Conservation (phyloP, 2,888 invertebrate genomes). For the Phania funesta region DNA sequence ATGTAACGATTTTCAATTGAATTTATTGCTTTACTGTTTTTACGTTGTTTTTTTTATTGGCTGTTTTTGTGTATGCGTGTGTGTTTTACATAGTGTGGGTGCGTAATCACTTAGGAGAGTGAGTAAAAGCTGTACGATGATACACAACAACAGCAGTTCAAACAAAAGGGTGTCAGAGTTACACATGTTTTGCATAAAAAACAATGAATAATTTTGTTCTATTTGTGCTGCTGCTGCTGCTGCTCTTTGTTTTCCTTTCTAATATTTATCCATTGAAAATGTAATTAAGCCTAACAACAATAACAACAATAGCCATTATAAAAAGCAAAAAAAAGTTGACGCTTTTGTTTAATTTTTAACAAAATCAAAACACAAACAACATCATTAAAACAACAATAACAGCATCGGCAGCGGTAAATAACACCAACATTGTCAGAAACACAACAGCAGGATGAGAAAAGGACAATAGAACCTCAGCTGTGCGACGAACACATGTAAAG, state of each 20-base stretch:
- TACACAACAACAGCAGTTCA: slow-evolving; percentile 36
- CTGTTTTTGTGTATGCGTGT: slow-evolving; percentile 51
- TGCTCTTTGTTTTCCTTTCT: slow-evolving; percentile 57
- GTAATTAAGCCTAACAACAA: slow-evolving; percentile 65
- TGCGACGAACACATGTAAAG: slow-evolving; percentile 67
- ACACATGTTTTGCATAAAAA: slow-evolving; percentile 68
- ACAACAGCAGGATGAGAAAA: slow-evolving; percentile 44
- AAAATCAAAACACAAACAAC: slow-evolving; percentile 65
- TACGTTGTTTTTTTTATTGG: slow-evolving; percentile 63
- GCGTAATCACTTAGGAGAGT: slow-evolving; percentile 29
- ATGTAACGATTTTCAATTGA: slow-evolving; percentile 81
- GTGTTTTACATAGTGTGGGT: slow-evolving; percentile 20
- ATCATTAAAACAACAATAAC: slow-evolving; percentile 65
- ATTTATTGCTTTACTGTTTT: slow-evolving; percentile 79
- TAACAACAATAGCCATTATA: slow-evolving; percentile 46
- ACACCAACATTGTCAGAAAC: slow-evolving; percentile 46
- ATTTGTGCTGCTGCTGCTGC: slow-evolving; percentile 29
- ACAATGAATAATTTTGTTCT: slow-evolving; percentile 65
- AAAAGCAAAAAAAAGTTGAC: slow-evolving; percentile 24
- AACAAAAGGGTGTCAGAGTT: slow-evolving; percentile 66
- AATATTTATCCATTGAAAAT: slow-evolving; percentile 60
- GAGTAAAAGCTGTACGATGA: slow-evolving; percentile 14
- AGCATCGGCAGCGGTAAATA: slow-evolving; percentile 39
- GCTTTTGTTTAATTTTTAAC: slow-evolving; percentile 54
- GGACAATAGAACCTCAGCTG: slow-evolving; percentile 67